A percentile compares a stretch with the other conserved stretches of the same genome.
Conservation (phyloP, 2,888 invertebrate species). For the Phoronis australis region DNA sequence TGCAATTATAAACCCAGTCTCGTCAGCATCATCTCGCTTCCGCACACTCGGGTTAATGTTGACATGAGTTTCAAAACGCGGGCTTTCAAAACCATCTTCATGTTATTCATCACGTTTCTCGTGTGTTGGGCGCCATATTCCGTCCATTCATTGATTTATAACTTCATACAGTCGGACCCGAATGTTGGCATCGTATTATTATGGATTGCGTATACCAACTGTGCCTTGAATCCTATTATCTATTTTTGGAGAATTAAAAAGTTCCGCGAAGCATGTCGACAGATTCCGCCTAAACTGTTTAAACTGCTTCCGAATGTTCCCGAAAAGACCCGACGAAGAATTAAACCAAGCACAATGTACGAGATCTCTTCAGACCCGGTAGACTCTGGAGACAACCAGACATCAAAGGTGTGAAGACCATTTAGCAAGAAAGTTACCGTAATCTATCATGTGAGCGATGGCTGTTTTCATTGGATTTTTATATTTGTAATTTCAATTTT, state of each 20-base stretch:
- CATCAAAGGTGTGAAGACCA: too few species aligned
- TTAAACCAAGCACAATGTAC: too few species aligned
- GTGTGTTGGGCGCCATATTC: conserved; percentile 35
- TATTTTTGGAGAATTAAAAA: conserved; percentile 35
- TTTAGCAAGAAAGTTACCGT: too few species aligned
- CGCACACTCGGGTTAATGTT: conserved; percentile 11
- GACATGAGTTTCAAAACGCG: conserved; percentile 37
- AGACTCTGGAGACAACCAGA: too few species aligned
- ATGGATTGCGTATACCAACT: conserved; percentile 30
- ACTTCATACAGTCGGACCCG: conserved; percentile 3
- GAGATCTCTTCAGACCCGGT: too few species aligned
- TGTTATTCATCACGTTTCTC: conserved; percentile 27
- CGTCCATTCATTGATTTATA: conserved; percentile 17
- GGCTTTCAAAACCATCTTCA: conserved; percentile 38
- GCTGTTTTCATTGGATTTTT: too few species aligned
- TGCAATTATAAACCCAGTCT: conserved; percentile 18
- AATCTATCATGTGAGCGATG: too few species aligned
- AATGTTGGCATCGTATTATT: conserved; percentile 17
- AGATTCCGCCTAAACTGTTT: conserved; percentile 13
- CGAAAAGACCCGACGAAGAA: too few species aligned
- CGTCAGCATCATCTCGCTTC: not conserved
- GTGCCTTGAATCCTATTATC: conserved; percentile 38
- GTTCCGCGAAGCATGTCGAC: conserved; percentile 22
- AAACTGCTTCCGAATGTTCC: too few species aligned
- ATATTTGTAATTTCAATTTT: too few species aligned